Evolutionary conservation across 2,888 invertebrate genomes (phyloP).

Genomic region (Tortrix viridana): DNA sequence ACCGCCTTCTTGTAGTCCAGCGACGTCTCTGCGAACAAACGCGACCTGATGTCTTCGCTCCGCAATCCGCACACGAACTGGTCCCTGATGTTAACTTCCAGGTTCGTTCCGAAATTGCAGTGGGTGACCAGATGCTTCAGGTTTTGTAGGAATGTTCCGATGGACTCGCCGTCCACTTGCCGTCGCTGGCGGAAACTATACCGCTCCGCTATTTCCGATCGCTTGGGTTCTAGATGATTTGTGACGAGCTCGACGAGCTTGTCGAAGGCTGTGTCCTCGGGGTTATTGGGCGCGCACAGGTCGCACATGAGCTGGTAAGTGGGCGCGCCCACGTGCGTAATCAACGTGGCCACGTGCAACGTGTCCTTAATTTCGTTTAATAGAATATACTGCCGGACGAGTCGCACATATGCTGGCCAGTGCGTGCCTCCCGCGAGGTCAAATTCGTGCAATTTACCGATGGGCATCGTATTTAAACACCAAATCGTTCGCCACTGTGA

Average conservation of each 20-base stretch:
- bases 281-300: background rate
- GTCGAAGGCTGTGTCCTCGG: slow-evolving; percentile 13
- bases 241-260: background rate
- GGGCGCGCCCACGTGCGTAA: slow-evolving; percentile 44
- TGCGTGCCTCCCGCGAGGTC: slow-evolving; percentile 34
- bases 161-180: slow-evolving; percentile 11
- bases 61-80: slow-evolving; percentile 31
- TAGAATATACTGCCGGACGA: slow-evolving; percentile 42
- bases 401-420: slow-evolving; percentile 42
- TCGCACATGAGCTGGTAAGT: slow-evolving; percentile 42
- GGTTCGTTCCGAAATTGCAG: slow-evolving; percentile 31
- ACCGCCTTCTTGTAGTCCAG: slow-evolving; percentile 5
- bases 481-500: background rate
- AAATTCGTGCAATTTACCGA: slow-evolving; percentile 43
- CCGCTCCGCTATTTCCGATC: background rate
- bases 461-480: slow-evolving; percentile 39
- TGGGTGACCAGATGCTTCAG: slow-evolving; percentile 10
- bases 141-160: slow-evolving; percentile 7
- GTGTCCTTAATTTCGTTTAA: slow-evolving; percentile 40
- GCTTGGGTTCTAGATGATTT: background rate
- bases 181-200: slow-evolving; percentile 7
- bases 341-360: slow-evolving; percentile 44
- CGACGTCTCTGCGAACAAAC: slow-evolving; percentile 3
- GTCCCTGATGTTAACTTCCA: slow-evolving; percentile 33
- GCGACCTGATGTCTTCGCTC: slow-evolving; percentile 8